Evolutionary conservation across 2,797 vertebrate genomes (phyloP), one percentile per base, ranked within the genome.

Genomic region (Enoplosus armatus): DNA sequence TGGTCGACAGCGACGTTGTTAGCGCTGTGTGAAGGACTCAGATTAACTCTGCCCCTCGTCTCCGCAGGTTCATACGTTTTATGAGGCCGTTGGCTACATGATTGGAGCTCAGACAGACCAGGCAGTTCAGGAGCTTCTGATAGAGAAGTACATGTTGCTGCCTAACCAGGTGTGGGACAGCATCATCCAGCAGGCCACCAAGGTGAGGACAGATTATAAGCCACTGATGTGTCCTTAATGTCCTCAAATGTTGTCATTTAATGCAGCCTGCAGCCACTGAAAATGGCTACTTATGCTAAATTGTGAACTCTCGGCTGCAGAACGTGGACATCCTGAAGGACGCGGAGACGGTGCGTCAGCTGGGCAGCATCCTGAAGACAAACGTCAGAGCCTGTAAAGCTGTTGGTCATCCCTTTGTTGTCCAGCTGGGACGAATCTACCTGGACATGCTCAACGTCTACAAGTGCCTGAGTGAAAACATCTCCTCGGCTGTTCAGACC

Each of bases 101-200:
- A 99, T 99, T 12, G 97, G 97, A 4, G 98, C 98, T 29, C 98
- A 99, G 85, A 98, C 97, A 3, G 98, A 99, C 88, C 98, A 98
- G 90, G 94, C 95, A 0, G 97, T 98, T 29, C 98, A 99, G 91
- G 98, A 99, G 82, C 97, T 97, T 80, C 95, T 99, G 64, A 99
- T 99, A 87, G 98, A 99, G 92, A 99, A 99, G 77, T 98, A 99
- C 77, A 99, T 99, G 98, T 87, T 98, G 79, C 95, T 99, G 14
- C 98, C 98, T 8, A 99, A 99, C 93, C 97, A 99, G 93, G 98
- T 99, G 82, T 99, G 98, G 98, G 98, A 99, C 92, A 98, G 97
- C 95, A 99, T 99, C 93, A 99, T 99, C 87, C 98, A 99, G 69
- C 98, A 99, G 92, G 98, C 98, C 90, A 99, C 98, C 82, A 99